Evolutionary conservation across 2,888 invertebrate genomes (phyloP), one percentile per base, ranked within the genome.

Genomic region (Temnothorax rugatulus): DNA sequence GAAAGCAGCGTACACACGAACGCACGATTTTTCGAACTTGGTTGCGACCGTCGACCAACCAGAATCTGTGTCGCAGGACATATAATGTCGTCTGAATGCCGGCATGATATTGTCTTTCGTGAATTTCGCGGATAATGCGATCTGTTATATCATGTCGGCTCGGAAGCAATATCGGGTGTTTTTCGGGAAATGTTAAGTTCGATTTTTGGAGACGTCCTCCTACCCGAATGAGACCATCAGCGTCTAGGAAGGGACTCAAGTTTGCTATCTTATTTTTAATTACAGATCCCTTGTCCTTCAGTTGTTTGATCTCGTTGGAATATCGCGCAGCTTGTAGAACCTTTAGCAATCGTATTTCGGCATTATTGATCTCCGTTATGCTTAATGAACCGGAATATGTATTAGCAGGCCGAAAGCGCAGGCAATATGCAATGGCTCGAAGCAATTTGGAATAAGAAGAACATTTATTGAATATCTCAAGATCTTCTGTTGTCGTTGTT

Each of bases 211-310:
- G 44, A 18, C 66, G 25, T 13, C 66, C 44, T 11, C 21, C 25
- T 2, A 66, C 44, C 1, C 66, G 44, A 13, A 66, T 44, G 2
- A 66, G 7, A 5, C 66, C 66, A 5, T 66, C 5, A n/a, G 21
- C 5, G 7, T 66, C 66, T 15, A 66, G 3, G 5, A 66, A 66
- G 0, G 21, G 44, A 13, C 21, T 66, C 5, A 66, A 2, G 7
- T 44, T 25, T 0, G 44, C 25, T 1, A 66, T 15, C 25, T 25
- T 66, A 25, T 3, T 3, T 0, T 29, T 66, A 2, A 0, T 3
- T 4, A 3, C 0, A 5, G 3, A 2, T 2, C 5, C 0, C 8
- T 2, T 25, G 0, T 15, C 2, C 2, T 66, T 25, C 2, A 66
- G 3, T 5, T 13, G 7, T 18, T 5, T 25, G 0, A 47, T 66